Base-by-base conservation (phyloP, 1,140 invertebrate species). In the Pseudachorutes palmiensis region DNA sequence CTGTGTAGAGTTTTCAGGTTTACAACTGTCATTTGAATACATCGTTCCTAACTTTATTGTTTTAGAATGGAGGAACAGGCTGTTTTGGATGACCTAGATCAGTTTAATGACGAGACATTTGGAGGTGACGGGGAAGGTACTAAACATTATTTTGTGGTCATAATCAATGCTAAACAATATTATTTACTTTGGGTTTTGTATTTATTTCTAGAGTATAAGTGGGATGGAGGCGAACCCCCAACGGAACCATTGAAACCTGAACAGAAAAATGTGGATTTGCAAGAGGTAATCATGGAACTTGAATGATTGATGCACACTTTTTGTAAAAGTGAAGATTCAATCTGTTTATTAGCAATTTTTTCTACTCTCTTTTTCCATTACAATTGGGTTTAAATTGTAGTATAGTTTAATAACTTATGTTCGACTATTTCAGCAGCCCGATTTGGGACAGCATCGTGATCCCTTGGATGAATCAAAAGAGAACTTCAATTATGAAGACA, bases 61-160 rank as follows among this genome's bases (percentile, higher is more conserved):
- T n/a, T n/a, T n/a, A n/a, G n/a, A n/a, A n/a, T n/a, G n/a, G n/a
- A n/a, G n/a, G n/a, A n/a, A n/a, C n/a, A 65, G n/a, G 14, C 60
- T 28, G 28, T 64, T 14, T 48, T 62, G 2, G 72, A 71, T 22
- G 69, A 71, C 24, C 67, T 55, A 63, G 72, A 74, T 63, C 68
- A 59, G 26, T 32, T 71, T 22, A 74, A 74, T 63, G 72, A 74
- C 32, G 72, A 74, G 48, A 74, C 72, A 1, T 74, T 74, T 66
- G 72, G 72, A 16, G 64, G 63, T 30, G 68, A 67, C 31, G 63
- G 65, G 19, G 66, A 26, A 9, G 65, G 67, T 72, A 30, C 62
- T 33, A 14, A n/a, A 26, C 22, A n/a, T n/a, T n/a, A n/a, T n/a
- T n/a, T 2, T 58, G 19, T 59, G 24, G 1, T 29, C 36, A 24